These are phyloP conservation scores for Grammomys dolichurus DNA, from an alignment of 2,113 vertebrate species.

Conservation along the genomic window DNA sequence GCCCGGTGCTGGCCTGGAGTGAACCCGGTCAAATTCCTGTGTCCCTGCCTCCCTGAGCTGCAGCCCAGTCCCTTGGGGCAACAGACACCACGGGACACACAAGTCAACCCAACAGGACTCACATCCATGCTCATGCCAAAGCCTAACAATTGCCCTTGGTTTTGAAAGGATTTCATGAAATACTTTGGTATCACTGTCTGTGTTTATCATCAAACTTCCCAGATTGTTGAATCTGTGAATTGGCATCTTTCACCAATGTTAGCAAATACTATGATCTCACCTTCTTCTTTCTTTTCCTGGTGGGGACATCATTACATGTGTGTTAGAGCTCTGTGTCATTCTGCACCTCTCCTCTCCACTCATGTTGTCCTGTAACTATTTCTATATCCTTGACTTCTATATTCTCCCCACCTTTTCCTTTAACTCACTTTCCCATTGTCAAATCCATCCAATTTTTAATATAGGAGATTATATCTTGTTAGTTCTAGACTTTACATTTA, in stretches of 20 bases:
- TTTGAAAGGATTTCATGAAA: neutral
- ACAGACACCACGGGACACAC: too few species aligned
- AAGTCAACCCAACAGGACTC: too few species aligned
- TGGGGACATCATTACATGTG: neutral
- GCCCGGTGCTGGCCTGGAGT: too few species aligned
- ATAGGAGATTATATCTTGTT: neutral
- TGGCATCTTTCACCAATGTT: neutral
- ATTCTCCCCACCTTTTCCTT: neutral
- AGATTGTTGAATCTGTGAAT: neutral
- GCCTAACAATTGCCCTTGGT: neutral
- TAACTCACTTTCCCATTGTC: neutral
- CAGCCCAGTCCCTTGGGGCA: too few species aligned
- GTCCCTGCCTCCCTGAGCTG: too few species aligned
- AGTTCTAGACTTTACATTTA: neutral
- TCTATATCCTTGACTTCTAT: neutral
- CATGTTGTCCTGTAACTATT: neutral
- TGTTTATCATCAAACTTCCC: constrained; percentile 21
- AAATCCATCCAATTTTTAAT: neutral
- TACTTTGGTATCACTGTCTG: neutral
- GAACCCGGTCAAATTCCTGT: too few species aligned
- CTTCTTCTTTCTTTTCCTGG: neutral
- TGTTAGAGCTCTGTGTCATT: neutral
- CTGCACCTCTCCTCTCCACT: neutral
- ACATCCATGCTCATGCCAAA: too few species aligned
- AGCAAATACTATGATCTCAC: neutral